Evolutionary conservation across 2,797 vertebrate species (phyloP).

Genomic region (Rhinoraja longicauda): DNA sequence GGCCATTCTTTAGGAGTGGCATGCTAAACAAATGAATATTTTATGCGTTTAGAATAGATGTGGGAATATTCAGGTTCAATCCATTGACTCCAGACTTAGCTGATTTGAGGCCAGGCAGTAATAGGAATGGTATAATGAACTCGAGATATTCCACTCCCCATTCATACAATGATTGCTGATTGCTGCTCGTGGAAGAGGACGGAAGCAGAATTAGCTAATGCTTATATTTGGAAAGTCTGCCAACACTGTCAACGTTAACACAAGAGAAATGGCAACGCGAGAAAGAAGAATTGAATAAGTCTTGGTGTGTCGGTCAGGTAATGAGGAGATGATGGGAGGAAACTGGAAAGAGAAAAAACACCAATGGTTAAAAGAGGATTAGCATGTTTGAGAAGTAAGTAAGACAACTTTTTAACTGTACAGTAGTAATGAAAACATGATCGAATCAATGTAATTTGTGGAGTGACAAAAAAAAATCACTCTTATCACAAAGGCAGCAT

Average conservation of each 20-base stretch:
- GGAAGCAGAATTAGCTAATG: background rate
- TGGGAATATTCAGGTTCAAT: background rate
- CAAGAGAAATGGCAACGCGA: background rate
- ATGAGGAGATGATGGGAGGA: background rate
- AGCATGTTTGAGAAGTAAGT: background rate
- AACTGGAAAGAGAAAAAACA: background rate
- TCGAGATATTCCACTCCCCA: background rate
- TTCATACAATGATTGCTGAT: background rate
- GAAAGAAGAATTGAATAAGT: background rate
- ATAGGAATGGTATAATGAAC: background rate
- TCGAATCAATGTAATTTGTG: background rate
- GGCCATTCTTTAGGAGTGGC: too few relatives aligned
- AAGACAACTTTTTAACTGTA: background rate
- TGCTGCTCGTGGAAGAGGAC: background rate
- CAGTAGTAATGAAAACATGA: background rate
- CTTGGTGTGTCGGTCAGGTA: background rate
- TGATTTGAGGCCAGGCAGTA: background rate
- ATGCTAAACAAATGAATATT: too few relatives aligned
- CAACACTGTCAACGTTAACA: background rate
- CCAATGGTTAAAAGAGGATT: background rate
- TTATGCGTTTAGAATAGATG: too few relatives aligned
- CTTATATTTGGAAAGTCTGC: background rate
- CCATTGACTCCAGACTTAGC: background rate
- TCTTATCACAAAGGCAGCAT: constrained; percentile 1
- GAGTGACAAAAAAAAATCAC: background rate